Evolutionary conservation across 2,888 invertebrate genomes (phyloP), one percentile per base, ranked within the genome.

Genomic region (Polietes domitor): DNA sequence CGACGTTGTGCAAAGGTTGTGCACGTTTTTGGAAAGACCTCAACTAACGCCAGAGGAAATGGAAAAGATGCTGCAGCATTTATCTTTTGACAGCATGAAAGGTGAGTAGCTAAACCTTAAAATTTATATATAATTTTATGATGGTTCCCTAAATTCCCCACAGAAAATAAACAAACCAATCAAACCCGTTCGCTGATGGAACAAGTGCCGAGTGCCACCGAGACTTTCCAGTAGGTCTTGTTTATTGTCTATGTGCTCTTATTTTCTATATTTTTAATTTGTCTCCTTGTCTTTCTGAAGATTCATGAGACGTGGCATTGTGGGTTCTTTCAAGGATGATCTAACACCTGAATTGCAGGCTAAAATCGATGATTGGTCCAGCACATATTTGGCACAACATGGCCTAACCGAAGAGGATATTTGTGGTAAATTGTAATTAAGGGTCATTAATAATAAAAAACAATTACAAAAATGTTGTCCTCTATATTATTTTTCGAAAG

Each of bases 261-360:
- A n/a, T n/a, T n/a, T n/a, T n/a, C n/a, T n/a, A n/a, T n/a, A n/a
- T n/a, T n/a, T n/a, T n/a, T n/a, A n/a, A n/a, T n/a, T n/a, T n/a
- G n/a, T n/a, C n/a, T n/a, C n/a, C n/a, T n/a, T n/a, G n/a, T 2
- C 24, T 17, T 50, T 32, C 28, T n/a, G n/a, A n/a, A 88, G 88
- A 71, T 87, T 88, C 47, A 87, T 87, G 87, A 73, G 87, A 9
- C 86, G 86, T 9, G 87, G 87, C 7, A 78, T 88, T 77, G 80
- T 88, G 10, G 88, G 88, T 1, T 75, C 85, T 0, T 86, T 63
- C 63, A 87, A 82, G 21, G 86, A 88, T 68, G 87, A 88, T 53
- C 26, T 88, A 5, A 82, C 73, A 6, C 37, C 68, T 0, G 77
- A 84, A 17, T 43, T 85, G 10, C 70, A 37, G n/a, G 55, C 63